Evolutionary conservation across 2,888 invertebrate species (phyloP).

Genomic region (Leptinotarsa haldemani): DNA sequence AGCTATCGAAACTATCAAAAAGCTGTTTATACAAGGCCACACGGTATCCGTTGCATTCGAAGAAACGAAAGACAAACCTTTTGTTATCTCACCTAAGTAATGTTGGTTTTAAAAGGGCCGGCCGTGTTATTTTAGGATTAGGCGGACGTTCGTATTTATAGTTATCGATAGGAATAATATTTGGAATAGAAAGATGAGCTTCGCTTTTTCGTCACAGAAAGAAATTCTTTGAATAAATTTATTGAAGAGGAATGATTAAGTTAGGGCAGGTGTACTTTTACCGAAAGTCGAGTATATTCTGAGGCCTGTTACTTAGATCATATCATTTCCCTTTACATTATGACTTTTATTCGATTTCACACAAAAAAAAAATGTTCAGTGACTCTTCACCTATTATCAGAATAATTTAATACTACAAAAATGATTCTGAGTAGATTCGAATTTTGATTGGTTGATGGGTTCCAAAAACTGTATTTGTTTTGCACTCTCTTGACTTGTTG

Average conservation of each 20-base stretch:
- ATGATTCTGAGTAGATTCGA: too few relatives aligned
- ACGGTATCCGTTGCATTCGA: slow-evolving; percentile 41
- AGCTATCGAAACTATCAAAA: slow-evolving; percentile 36
- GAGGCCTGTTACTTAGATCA: neutral
- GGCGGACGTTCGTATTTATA: slow-evolving; percentile 36
- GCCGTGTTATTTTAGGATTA: slow-evolving; percentile 55
- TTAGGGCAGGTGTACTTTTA: slow-evolving; percentile 11
- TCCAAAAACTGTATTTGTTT: too few relatives aligned
- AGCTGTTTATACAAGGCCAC: slow-evolving; percentile 38
- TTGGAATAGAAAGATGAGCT: slow-evolving; percentile 32
- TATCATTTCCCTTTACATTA: too few relatives aligned
- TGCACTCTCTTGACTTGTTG: too few relatives aligned
- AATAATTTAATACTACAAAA: too few relatives aligned
- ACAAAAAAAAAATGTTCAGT: too few relatives aligned
- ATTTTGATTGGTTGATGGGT: too few relatives aligned
- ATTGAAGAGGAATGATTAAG: neutral
- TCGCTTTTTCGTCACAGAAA: slow-evolving; percentile 28
- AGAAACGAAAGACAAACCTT: slow-evolving; percentile 39
- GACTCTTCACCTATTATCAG: too few relatives aligned
- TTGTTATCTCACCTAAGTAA: slow-evolving; percentile 54
- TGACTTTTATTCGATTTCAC: too few relatives aligned
- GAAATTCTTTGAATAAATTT: slow-evolving; percentile 37
- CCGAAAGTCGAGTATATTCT: neutral
- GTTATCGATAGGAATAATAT: slow-evolving; percentile 41
- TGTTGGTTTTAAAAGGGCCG: slow-evolving; percentile 48